Conservation (phyloP, 1,140 invertebrate species). For the Penaeus indicus region DNA sequence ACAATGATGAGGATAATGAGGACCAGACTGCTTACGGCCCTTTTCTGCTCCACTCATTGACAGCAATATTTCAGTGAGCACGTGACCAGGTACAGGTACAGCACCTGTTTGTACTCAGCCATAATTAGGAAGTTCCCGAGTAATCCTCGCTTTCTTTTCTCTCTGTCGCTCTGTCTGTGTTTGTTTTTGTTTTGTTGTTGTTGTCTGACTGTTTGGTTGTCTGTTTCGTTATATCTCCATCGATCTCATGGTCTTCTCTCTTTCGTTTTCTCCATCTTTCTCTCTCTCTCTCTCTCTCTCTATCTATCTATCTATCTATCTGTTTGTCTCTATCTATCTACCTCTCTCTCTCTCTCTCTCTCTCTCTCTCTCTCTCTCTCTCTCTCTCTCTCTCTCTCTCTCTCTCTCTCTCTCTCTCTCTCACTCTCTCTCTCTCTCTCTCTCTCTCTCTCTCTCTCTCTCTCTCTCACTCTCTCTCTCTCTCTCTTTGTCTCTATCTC, state of each 20-base stretch:
- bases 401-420: neutral
- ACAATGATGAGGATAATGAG: no score
- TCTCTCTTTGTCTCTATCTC: constrained; percentile 26
- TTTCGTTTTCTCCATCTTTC: constrained; percentile 5
- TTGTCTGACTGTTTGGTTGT: no score
- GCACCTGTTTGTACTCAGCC: no score
- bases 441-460: neutral
- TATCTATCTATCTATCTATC: neutral
- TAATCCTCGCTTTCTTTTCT: no score
- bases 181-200: no score
- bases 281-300: neutral
- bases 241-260: neutral
- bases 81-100: no score
- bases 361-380: constrained; percentile 19
- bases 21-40: no score
- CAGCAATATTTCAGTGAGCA: no score
- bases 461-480: neutral
- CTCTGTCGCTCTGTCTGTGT: no score
- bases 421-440: constrained; percentile 17
- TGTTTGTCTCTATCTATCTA: neutral
- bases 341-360: constrained; percentile 25
- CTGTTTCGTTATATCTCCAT: neutral
- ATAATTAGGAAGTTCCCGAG: no score
- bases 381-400: neutral
- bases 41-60: no score